These are phyloP conservation scores for Listronotus oregonensis DNA, from an alignment of 1,140 invertebrate genomes.

Conservation along the genomic window DNA sequence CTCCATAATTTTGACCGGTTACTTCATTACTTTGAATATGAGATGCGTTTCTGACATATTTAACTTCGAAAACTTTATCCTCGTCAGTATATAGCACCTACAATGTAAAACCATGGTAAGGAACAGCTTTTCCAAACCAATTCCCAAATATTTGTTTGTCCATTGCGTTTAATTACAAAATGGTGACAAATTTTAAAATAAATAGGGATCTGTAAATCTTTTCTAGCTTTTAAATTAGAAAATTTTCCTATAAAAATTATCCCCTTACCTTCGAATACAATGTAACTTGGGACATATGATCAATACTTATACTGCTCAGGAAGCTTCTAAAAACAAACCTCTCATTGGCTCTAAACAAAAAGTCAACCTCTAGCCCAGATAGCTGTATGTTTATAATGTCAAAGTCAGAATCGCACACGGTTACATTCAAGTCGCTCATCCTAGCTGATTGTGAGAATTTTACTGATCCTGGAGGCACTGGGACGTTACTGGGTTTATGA, in stretches of 20 bases:
- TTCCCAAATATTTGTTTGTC: too few relatives aligned
- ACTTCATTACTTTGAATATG: conserved; percentile 58
- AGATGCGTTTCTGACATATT: conserved; percentile 73
- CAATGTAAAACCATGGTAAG: neutral
- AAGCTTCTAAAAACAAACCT: conserved; percentile 74
- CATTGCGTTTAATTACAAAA: too few relatives aligned
- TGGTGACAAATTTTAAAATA: too few relatives aligned
- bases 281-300: conserved; percentile 76
- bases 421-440: conserved; percentile 65
- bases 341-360: conserved; percentile 79
- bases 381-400: conserved; percentile 71
- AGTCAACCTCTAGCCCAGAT: conserved; percentile 72
- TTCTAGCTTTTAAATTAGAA: neutral
- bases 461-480: conserved; percentile 75
- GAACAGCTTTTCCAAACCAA: too few relatives aligned
- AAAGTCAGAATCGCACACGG: conserved; percentile 72
- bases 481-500: conserved; percentile 61
- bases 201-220: too few relatives aligned
- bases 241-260: neutral
- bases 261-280: conserved; percentile 74
- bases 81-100: conserved; percentile 73
- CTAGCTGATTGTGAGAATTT: conserved; percentile 78
- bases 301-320: conserved; percentile 68
- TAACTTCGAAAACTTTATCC: conserved; percentile 77
- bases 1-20: conserved; percentile 54